Evolutionary conservation across 1,140 invertebrate genomes (phyloP).

Genomic region (Calliopsis andreniformis): DNA sequence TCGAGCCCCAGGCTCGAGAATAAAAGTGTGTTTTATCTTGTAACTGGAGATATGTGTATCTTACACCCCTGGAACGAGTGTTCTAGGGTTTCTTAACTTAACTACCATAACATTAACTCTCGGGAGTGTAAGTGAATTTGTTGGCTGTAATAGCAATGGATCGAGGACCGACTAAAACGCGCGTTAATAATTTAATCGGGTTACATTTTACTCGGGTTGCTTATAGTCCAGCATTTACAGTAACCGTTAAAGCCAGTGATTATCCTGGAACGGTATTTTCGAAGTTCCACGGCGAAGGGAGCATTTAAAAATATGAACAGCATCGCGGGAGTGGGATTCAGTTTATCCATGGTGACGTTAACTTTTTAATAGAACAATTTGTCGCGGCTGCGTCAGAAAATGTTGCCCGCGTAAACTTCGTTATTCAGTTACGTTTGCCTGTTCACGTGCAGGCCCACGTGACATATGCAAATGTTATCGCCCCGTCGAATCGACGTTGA

Average conservation of each 20-base stretch:
- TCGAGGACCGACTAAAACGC: neutral
- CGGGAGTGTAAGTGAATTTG: no score
- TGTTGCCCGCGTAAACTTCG: constrained; percentile 57
- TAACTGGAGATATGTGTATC: no score
- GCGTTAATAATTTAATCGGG: neutral
- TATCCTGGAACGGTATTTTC: neutral
- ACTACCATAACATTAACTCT: no score
- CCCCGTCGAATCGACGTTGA: constrained; percentile 54
- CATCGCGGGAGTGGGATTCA: neutral
- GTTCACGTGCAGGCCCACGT: constrained; percentile 55
- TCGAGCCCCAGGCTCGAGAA: no score
- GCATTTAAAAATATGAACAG: neutral
- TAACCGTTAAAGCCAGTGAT: neutral
- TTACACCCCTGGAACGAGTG: no score
- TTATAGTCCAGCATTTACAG: neutral
- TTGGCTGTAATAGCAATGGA: no score
- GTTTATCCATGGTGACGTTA: constrained; percentile 31
- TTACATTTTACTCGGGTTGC: neutral
- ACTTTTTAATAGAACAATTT: constrained; percentile 63
- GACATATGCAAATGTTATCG: constrained; percentile 64
- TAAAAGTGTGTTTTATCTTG: no score
- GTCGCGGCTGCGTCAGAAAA: constrained; percentile 50
- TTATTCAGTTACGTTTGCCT: constrained; percentile 58
- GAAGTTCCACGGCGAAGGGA: neutral
- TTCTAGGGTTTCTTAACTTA: no score